Percentiles rank a stretch among this genome's conserved stretches.
Conservation (phyloP, 2,797 vertebrate species). For the Sebastes ruberrimus region DNA sequence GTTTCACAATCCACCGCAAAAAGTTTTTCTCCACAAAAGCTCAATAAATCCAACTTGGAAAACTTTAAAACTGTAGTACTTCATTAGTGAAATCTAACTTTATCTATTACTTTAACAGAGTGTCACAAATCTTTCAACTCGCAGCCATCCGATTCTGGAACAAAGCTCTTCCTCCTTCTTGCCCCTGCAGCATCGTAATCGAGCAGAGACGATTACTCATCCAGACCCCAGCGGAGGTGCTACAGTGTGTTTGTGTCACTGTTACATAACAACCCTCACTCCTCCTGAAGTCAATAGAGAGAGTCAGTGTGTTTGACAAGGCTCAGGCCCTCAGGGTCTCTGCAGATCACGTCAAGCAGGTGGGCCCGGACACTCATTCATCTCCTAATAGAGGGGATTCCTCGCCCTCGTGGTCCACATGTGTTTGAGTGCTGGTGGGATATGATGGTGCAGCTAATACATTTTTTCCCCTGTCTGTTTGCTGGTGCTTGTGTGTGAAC, state of each 20-base stretch:
- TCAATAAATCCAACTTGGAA: neutral
- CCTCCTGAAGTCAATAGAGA: conserved; percentile 1
- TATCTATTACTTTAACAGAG: neutral
- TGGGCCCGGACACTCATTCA: conserved; percentile 30
- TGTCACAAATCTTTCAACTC: neutral
- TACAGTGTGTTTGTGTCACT: conserved; percentile 32
- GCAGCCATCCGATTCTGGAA: neutral
- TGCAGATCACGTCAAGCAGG: conserved; percentile 31
- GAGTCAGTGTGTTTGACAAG: conserved; percentile 43
- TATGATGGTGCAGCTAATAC: neutral
- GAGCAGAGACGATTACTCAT: conserved; percentile 52
- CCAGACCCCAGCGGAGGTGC: conserved; percentile 33
- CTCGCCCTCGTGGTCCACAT: neutral
- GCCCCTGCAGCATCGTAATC: neutral
- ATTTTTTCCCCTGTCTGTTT: neutral
- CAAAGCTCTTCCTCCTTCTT: neutral
- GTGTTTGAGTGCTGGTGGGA: neutral
- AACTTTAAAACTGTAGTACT: neutral
- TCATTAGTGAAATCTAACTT: neutral
- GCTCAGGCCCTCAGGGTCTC: conserved; percentile 9
- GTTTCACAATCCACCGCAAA: neutral
- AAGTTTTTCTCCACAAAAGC: neutral
- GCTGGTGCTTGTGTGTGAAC: neutral
- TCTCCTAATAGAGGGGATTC: conserved; percentile 8
- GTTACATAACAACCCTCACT: conserved; percentile 48